Percentiles rank a stretch among this genome's conserved stretches.
phyloP scores from a whole-genome alignment of 2,888 invertebrate genomes.

The Gastracanthus pulcherrimus region DNA sequence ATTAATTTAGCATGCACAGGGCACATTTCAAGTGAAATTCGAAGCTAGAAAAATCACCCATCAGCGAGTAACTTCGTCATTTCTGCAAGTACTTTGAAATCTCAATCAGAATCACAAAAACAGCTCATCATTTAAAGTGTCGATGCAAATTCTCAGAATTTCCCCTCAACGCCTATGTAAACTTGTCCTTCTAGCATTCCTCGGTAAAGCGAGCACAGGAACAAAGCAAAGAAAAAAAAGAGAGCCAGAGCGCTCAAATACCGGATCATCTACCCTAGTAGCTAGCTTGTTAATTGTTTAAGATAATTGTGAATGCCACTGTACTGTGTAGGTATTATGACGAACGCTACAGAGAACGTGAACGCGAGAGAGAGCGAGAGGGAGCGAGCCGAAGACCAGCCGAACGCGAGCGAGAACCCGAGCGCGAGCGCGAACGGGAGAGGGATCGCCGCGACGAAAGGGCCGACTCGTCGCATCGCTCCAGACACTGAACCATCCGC shows the following conservation, averaged over 20 bases:
- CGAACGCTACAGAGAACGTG: slow-evolving; percentile 88
- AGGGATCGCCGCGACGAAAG: slow-evolving; percentile 83
- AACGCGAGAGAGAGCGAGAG: slow-evolving; percentile 80
- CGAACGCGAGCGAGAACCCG: slow-evolving; percentile 82
- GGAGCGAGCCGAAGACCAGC: slow-evolving; percentile 79
- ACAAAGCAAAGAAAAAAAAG: neutral
- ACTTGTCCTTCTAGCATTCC: too few relatives aligned
- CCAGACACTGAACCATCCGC: slow-evolving; percentile 81
- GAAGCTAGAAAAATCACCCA: too few relatives aligned
- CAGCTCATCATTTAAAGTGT: too few relatives aligned
- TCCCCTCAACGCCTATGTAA: too few relatives aligned
- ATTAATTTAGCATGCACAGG: too few relatives aligned
- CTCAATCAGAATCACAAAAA: too few relatives aligned
- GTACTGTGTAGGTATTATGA: slow-evolving; percentile 87
- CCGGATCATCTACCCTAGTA: slow-evolving; percentile 54
- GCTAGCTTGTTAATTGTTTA: slow-evolving; percentile 55
- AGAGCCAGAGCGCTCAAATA: neutral
- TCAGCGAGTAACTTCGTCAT: too few relatives aligned
- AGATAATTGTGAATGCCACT: slow-evolving; percentile 56
- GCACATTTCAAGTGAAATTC: too few relatives aligned
- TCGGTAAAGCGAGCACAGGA: neutral
- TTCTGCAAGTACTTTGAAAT: too few relatives aligned
- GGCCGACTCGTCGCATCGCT: slow-evolving; percentile 81
- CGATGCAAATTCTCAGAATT: too few relatives aligned
- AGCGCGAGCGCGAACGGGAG: slow-evolving; percentile 83